These are phyloP conservation scores for Babylonia areolata DNA, from an alignment of 1,140 invertebrate species.

Conservation along the genomic window DNA sequence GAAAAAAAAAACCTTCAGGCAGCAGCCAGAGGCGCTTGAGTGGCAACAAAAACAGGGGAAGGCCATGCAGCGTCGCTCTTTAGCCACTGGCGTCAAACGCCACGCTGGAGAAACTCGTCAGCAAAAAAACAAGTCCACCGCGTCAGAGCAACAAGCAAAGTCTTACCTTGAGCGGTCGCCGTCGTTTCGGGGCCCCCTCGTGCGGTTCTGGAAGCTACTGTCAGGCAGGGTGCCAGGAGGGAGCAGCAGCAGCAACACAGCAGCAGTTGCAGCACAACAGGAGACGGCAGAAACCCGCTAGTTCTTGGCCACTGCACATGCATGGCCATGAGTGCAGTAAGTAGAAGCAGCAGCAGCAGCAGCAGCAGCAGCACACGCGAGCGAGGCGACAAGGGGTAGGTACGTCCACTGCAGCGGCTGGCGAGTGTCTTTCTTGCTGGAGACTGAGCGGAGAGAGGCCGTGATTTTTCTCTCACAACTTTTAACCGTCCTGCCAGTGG, in stretches of 20 bases:
- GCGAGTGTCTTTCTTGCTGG: background rate
- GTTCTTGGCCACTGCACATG: background rate
- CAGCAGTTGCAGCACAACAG: background rate
- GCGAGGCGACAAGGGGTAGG: background rate
- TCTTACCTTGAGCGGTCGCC: background rate
- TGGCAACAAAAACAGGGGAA: background rate
- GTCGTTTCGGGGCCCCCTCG: background rate
- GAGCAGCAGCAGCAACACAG: background rate
- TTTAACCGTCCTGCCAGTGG: background rate
- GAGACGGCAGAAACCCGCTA: slow-evolving; percentile 9
- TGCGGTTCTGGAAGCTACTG: background rate
- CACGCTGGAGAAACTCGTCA: background rate
- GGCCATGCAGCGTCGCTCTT: background rate
- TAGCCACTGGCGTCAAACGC: slow-evolving; percentile 2
- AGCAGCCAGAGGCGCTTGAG: background rate
- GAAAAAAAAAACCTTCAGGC: background rate
- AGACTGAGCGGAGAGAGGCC: background rate
- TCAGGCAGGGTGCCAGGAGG: slow-evolving; percentile 5
- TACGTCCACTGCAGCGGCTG: background rate
- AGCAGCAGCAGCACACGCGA: background rate
- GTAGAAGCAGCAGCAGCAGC: background rate
- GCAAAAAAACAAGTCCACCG: background rate
- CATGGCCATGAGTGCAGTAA: background rate
- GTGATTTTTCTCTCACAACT: background rate
- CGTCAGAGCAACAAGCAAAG: background rate